A percentile compares a stretch with the other conserved stretches of the same genome.
These are phyloP conservation scores for Sapajus apella DNA, from an alignment of 2,113 vertebrate species.

Conservation along the genomic window DNA sequence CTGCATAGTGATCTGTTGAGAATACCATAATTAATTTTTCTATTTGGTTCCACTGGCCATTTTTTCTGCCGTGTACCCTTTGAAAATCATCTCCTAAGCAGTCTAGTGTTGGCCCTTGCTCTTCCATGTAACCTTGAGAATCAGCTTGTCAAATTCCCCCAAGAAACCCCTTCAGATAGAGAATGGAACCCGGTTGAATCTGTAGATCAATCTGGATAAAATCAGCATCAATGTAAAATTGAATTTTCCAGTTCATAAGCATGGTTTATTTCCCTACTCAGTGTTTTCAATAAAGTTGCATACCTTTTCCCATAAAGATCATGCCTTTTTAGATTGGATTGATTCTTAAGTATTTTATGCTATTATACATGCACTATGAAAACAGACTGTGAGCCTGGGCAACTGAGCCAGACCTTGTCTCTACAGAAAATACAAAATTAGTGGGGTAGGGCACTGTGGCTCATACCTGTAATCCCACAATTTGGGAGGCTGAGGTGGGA, in stretches of 20 bases:
- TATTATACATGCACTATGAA: not conserved
- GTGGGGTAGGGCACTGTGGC: too few relatives aligned
- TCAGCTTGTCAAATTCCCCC: not conserved
- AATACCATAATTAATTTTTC: not conserved
- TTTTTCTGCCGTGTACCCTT: not conserved
- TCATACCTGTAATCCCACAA: too few relatives aligned
- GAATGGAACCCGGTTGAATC: not conserved
- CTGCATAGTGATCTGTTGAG: not conserved
- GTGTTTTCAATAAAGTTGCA: conserved; percentile 52
- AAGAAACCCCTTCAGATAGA: not conserved
- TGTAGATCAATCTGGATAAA: not conserved
- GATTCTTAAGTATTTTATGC: not conserved
- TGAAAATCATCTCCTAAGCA: not conserved
- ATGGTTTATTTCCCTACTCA: not conserved
- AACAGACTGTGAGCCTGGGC: not conserved
- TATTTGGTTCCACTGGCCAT: not conserved
- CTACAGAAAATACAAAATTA: too few relatives aligned
- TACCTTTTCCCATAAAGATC: not conserved
- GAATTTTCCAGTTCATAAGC: conserved; percentile 15
- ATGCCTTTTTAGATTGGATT: not conserved
- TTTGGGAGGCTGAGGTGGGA: too few relatives aligned
- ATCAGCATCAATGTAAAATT: not conserved
- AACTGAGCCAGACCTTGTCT: too few relatives aligned
- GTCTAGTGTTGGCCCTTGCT: not conserved
- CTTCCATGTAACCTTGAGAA: not conserved